phyloP scores from a whole-genome alignment of 1,140 invertebrate species.

The Neodiprion pinetum region DNA sequence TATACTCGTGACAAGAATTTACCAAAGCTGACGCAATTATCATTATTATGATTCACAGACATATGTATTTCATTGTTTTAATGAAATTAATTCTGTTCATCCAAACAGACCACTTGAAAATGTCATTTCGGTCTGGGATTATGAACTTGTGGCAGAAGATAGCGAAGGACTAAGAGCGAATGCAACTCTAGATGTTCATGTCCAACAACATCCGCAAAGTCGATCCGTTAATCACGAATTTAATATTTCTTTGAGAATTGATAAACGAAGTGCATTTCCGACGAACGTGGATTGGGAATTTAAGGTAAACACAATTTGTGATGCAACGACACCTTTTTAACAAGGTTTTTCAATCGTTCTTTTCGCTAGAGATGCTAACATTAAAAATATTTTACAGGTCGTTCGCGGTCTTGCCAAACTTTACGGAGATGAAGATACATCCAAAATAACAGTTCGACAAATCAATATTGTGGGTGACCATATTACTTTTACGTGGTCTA shows the following conservation, averaged over 20 bases:
- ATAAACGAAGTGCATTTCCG: constrained; percentile 67
- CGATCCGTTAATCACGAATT: constrained; percentile 86
- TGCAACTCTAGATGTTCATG: constrained; percentile 78
- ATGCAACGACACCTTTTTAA: background rate
- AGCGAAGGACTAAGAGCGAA: constrained; percentile 73
- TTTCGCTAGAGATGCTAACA: background rate
- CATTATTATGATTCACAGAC: too few species aligned
- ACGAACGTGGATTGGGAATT: constrained; percentile 76
- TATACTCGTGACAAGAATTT: background rate
- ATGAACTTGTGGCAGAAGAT: constrained; percentile 79
- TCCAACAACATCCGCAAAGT: constrained; percentile 80
- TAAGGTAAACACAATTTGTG: constrained; percentile 36
- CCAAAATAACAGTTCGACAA: constrained; percentile 73
- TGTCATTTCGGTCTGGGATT: constrained; percentile 84
- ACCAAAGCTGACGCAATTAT: too few species aligned
- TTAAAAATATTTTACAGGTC: constrained; percentile 58
- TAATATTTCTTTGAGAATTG: constrained; percentile 70
- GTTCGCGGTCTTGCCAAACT: constrained; percentile 73
- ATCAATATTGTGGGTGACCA: constrained; percentile 65
- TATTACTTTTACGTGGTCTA: constrained; percentile 83
- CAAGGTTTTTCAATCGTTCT: background rate
- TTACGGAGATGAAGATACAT: constrained; percentile 73
- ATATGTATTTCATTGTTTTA: constrained; percentile 6
- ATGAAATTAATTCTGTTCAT: constrained; percentile 21
- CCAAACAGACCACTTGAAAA: constrained; percentile 79